Conservation (phyloP, 2,888 invertebrate genomes). For the Xestia rhomboidea region DNA sequence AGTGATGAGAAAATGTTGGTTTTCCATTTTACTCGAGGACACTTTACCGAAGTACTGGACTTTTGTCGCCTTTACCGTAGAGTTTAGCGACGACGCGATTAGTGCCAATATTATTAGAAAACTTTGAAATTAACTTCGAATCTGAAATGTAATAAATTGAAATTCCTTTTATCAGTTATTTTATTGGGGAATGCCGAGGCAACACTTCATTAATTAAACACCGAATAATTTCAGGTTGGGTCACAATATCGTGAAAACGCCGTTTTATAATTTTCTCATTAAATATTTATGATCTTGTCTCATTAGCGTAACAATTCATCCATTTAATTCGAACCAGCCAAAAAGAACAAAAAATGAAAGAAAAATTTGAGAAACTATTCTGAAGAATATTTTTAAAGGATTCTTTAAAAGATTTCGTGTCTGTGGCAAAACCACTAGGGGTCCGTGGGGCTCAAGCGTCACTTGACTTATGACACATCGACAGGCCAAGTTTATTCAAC, state of each 20-base stretch:
- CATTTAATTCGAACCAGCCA: slow-evolving; percentile 9
- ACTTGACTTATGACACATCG: slow-evolving; percentile 90
- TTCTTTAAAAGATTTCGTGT: slow-evolving; percentile 60
- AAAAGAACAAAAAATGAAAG: not conserved
- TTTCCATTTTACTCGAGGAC: slow-evolving; percentile 83
- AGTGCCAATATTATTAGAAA: slow-evolving; percentile 59
- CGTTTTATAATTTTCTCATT: slow-evolving; percentile 37
- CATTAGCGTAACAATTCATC: slow-evolving; percentile 32
- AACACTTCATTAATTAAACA: slow-evolving; percentile 39
- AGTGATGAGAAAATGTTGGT: slow-evolving; percentile 83
- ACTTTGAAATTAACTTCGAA: slow-evolving; percentile 50
- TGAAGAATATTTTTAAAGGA: slow-evolving; percentile 14
- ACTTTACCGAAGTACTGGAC: slow-evolving; percentile 72
- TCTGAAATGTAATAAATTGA: slow-evolving; percentile 47
- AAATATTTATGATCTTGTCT: slow-evolving; percentile 40
- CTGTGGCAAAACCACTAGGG: slow-evolving; percentile 74
- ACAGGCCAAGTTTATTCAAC: slow-evolving; percentile 89
- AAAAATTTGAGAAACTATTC: slow-evolving; percentile 23
- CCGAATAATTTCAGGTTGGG: slow-evolving; percentile 27
- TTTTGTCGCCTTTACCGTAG: slow-evolving; percentile 69
- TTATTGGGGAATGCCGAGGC: slow-evolving; percentile 20
- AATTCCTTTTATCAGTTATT: slow-evolving; percentile 45
- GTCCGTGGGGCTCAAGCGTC: slow-evolving; percentile 66
- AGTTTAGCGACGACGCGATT: slow-evolving; percentile 61
- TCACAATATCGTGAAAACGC: slow-evolving; percentile 24